Evolutionary conservation across 2,888 invertebrate genomes (phyloP).

Genomic region (Lochmaea capreae): DNA sequence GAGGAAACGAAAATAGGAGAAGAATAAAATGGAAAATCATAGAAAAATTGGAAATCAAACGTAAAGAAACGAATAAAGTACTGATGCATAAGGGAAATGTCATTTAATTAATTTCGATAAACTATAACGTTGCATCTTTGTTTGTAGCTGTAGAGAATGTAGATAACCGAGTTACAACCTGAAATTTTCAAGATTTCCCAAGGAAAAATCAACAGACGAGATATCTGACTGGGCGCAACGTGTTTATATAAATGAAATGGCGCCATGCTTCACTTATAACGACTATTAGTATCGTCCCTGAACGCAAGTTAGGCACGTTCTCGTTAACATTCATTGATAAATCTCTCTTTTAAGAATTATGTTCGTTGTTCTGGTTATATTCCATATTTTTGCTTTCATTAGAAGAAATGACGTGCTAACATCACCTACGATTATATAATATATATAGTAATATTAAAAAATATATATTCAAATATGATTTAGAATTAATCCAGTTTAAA

Average conservation of each 20-base stretch:
- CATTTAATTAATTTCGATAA: neutral
- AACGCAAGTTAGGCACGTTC: constrained; percentile 63
- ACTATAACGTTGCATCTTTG: neutral
- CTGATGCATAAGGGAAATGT: neutral
- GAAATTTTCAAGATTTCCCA: constrained; percentile 44
- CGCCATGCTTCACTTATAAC: constrained; percentile 66
- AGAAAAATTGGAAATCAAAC: too few relatives aligned
- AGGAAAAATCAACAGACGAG: constrained; percentile 53
- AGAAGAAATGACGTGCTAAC: neutral
- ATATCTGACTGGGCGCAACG: constrained; percentile 59
- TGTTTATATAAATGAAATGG: constrained; percentile 68
- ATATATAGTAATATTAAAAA: neutral
- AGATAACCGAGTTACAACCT: constrained; percentile 30
- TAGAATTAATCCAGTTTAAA: too few relatives aligned
- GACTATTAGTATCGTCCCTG: constrained; percentile 65
- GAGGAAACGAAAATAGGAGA: too few relatives aligned
- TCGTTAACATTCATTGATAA: constrained; percentile 64
- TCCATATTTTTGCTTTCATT: constrained; percentile 13
- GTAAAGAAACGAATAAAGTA: too few relatives aligned
- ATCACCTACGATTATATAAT: neutral
- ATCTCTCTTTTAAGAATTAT: constrained; percentile 60
- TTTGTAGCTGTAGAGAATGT: constrained; percentile 3
- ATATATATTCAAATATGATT: neutral
- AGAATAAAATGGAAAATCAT: too few relatives aligned
- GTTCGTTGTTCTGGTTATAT: constrained; percentile 31